Percentiles rank a stretch among this genome's conserved stretches.
phyloP scores from a whole-genome alignment of 2,888 invertebrate species.

The Ceriagrion tenellum region DNA sequence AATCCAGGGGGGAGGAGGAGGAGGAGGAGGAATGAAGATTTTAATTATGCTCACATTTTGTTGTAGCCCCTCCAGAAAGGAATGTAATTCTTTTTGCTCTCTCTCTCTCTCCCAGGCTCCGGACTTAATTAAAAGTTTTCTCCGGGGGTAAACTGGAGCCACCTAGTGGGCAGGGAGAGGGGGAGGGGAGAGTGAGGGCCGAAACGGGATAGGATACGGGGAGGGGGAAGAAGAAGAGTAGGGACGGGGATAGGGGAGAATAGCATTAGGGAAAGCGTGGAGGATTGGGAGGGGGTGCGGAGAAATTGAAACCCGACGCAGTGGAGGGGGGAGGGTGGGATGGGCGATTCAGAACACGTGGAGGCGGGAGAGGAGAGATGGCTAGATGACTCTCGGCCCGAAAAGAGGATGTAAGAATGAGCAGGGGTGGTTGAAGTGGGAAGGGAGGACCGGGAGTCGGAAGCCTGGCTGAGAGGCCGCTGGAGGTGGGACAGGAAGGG shows the following conservation, averaged over 20 bases:
- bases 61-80: constrained; percentile 59
- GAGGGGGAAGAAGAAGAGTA: neutral
- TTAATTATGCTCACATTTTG: constrained; percentile 65
- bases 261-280: neutral
- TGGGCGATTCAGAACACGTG: neutral
- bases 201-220: no score
- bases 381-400: neutral
- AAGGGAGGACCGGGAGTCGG: neutral
- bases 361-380: neutral
- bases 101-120: neutral
- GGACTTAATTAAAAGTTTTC: constrained; percentile 54
- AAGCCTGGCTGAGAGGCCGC: neutral
- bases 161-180: constrained; percentile 13
- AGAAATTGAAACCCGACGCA: neutral
- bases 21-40: constrained; percentile 48
- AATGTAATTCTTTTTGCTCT: constrained; percentile 59
- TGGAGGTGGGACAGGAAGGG: neutral
- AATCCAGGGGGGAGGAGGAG: no score
- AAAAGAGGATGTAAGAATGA: neutral
- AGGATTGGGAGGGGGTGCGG: neutral
- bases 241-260: neutral
- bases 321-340: neutral
- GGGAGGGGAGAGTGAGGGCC: neutral
- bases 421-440: neutral
- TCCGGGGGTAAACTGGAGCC: constrained; percentile 40